Base-by-base conservation (phyloP, 2,888 invertebrate species). In the Sphaeridia pumilis region DNA sequence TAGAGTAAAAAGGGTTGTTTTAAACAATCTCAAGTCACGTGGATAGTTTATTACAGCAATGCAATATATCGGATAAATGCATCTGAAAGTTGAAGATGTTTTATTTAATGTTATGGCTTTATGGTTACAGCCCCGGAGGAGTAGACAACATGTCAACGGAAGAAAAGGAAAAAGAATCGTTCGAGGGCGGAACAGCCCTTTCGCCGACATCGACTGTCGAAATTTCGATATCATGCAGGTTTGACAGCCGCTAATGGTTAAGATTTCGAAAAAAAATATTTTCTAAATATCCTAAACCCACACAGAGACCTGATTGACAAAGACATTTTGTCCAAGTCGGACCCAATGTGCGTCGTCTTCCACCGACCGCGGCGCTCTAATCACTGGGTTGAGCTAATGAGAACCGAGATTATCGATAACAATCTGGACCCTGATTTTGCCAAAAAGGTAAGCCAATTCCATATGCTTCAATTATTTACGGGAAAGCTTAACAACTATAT, bases 241-340 rank as follows among this genome's bases (percentile, higher is more conserved):
- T 56, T 22, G 20, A 12, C n/a, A n/a, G n/a, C n/a, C n/a, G n/a
- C n/a, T n/a, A n/a, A n/a, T n/a, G n/a, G n/a, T n/a, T n/a, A n/a
- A n/a, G n/a, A n/a, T n/a, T n/a, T n/a, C n/a, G n/a, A n/a, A n/a
- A n/a, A n/a, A n/a, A n/a, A n/a, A n/a, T n/a, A n/a, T n/a, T n/a
- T n/a, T n/a, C n/a, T n/a, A n/a, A n/a, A n/a, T n/a, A n/a, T n/a
- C n/a, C n/a, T n/a, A n/a, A n/a, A n/a, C n/a, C n/a, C n/a, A n/a
- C n/a, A n/a, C n/a, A 76, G 76, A 55, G 71, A 73, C 56, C 64
- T 77, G 21, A 59, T 67, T 52, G 73, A 76, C 59, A 69, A 68
- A 59, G 77, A 77, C 68, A 67, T 74, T 2, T 68, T 76, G 51
- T 76, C 76, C 1, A 77, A 77, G 65, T 76, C 76, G 17, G 77